A percentile compares a stretch with the other conserved stretches of the same genome.
These are phyloP conservation scores for Aplochiton taeniatus DNA, from an alignment of 2,797 vertebrate genomes.

Conservation along the genomic window DNA sequence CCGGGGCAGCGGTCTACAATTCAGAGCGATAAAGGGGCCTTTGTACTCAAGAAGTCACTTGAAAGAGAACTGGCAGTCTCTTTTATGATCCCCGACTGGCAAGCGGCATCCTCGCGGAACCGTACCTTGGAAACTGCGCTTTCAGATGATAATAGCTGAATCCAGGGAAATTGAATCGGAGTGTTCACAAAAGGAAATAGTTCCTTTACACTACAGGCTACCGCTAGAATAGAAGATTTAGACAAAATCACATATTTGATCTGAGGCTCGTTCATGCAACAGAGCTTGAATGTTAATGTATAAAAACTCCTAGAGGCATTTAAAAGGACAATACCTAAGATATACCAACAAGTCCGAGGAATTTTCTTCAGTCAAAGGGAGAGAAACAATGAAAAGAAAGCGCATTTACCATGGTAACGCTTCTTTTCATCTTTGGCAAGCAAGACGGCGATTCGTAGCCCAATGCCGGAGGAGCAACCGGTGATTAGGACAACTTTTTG, in stretches of 20 bases:
- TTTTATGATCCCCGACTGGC: slow-evolving; percentile 73
- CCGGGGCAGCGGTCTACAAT: slow-evolving; percentile 77
- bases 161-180: slow-evolving; percentile 42
- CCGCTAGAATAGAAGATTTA: slow-evolving; percentile 18
- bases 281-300: slow-evolving; percentile 1
- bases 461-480: slow-evolving; percentile 94
- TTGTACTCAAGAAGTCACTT: slow-evolving; percentile 82
- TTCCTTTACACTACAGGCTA: slow-evolving; percentile 37
- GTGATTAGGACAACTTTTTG: slow-evolving; percentile 89
- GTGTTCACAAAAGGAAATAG: slow-evolving; percentile 46
- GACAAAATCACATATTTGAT: slow-evolving; percentile 26
- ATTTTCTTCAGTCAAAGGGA: slow-evolving; percentile 6
- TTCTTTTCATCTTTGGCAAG: slow-evolving; percentile 86
- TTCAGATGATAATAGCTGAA: slow-evolving; percentile 73
- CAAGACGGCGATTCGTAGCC: slow-evolving; percentile 85
- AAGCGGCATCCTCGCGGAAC: slow-evolving; percentile 68
- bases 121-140: slow-evolving; percentile 70
- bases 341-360: slow-evolving; percentile 35
- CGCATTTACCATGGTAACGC: slow-evolving; percentile 87
- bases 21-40: slow-evolving; percentile 76
- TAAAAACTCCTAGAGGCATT: neutral
- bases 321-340: neutral
- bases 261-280: slow-evolving; percentile 44
- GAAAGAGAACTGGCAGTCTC: slow-evolving; percentile 80
- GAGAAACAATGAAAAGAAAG: slow-evolving; percentile 47